Base-by-base conservation (phyloP, 2,797 vertebrate genomes). In the Gadopsis marmoratus region DNA sequence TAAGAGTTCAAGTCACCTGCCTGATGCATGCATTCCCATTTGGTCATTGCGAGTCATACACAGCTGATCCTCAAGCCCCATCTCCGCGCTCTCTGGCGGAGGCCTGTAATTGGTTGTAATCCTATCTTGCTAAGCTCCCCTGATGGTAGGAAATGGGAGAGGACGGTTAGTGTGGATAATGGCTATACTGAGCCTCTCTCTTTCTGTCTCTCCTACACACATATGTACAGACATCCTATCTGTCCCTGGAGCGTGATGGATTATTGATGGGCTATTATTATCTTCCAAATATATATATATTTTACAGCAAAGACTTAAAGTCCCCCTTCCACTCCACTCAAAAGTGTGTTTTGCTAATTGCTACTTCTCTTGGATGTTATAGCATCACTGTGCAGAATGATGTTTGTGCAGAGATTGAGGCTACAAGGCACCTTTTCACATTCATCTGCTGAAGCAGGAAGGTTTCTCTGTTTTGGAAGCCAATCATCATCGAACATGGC, bases 31-130 rank as follows among this genome's bases (percentile, higher is more conserved):
- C 8, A 3, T 41, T 53, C 39, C 61, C 45, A 56, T 81, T 81
- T 65, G 82, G 76, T 81, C 72, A 51, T 33, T 78, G 71, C 82
- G 81, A 72, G 60, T 88, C 83, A 76, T 58, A 74, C 68, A 85
- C 77, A 84, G 79, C 88, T 88, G 87, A 89, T 90, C 86, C 73
- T 86, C 37, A 37, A 74, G 71, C 70, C 78, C 41, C 9, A 60
- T 76, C 74, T 76, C 71, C 19, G 1, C 39, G 50, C 85, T 88
- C 85, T 83, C 78, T 33, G 5, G 79, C 81, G 88, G 82, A 91
- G 55, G 81, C 51, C 64, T 83, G 82, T 93, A 93, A 94, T 93
- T 94, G 88, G 87, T 92, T 89, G 80, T 92, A 93, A 93, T 93
- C 93, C 88, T 83, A 79, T 84, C 80, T 88, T 76, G 79, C 81